phyloP scores from a whole-genome alignment of 2,797 vertebrate genomes.

The Sebastes cheni region DNA sequence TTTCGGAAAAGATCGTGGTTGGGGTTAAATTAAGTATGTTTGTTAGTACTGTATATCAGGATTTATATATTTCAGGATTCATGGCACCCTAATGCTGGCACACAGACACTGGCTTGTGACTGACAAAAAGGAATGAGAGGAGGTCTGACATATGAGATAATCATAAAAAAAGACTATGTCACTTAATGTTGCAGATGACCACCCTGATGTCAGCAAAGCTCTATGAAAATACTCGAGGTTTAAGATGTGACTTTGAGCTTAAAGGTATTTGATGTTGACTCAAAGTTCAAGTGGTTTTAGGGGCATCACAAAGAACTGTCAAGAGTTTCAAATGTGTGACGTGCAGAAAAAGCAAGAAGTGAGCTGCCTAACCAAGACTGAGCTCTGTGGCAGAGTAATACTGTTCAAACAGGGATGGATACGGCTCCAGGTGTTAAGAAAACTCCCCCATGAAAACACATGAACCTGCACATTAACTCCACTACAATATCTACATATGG shows the following conservation, averaged over 20 bases:
- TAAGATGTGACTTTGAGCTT: background rate
- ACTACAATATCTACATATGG: background rate
- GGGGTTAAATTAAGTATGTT: background rate
- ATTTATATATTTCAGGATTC: background rate
- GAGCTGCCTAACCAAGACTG: background rate
- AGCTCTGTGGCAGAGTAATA: background rate
- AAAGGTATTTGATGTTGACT: background rate
- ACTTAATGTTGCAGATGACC: background rate
- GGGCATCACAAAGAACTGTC: background rate
- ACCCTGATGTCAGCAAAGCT: background rate
- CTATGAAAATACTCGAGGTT: background rate
- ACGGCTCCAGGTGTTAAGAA: constrained; percentile 45
- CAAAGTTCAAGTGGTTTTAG: background rate
- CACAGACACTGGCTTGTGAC: background rate
- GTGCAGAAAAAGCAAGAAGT: background rate
- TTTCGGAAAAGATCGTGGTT: background rate
- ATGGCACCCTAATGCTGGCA: background rate
- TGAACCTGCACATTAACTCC: background rate
- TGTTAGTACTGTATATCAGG: background rate
- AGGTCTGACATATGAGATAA: background rate
- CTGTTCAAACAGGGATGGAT: constrained; percentile 19
- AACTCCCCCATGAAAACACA: background rate
- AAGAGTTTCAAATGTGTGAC: background rate
- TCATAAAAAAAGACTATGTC: no score
- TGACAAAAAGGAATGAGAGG: background rate